These are phyloP conservation scores for Chelonia mydas DNA, from an alignment of 2,797 vertebrate genomes.

Conservation along the genomic window DNA sequence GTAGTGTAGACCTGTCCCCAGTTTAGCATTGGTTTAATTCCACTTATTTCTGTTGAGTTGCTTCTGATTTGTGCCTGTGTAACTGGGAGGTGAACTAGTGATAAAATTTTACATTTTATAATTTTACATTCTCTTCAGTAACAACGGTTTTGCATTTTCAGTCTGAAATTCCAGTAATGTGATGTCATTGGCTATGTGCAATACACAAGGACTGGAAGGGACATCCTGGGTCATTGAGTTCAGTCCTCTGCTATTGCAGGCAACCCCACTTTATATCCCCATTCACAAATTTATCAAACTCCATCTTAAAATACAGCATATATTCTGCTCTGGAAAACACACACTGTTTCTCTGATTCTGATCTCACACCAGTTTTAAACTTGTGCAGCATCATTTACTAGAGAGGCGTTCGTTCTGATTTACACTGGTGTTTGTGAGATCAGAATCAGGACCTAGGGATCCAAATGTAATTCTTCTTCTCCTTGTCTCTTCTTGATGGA, in stretches of 20 bases:
- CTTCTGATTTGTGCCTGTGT: conserved; percentile 16
- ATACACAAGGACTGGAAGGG: not conserved
- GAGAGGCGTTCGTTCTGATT: not conserved
- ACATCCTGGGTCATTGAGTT: not conserved
- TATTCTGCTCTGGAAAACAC: not conserved
- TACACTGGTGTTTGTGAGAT: fast-evolving
- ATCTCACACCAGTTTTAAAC: conserved; percentile 2
- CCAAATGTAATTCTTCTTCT: not conserved
- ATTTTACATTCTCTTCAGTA: not conserved
- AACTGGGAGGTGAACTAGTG: not conserved
- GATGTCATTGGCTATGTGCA: not conserved
- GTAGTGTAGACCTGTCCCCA: no score
- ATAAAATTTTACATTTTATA: not conserved
- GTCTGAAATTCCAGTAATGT: conserved; percentile 39
- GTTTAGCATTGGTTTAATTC: not conserved
- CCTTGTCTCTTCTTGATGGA: not conserved
- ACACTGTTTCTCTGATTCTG: not conserved
- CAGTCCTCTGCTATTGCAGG: not conserved
- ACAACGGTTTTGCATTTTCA: not conserved
- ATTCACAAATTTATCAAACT: not conserved
- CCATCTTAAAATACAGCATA: not conserved
- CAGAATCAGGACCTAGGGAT: not conserved
- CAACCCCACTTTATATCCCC: not conserved
- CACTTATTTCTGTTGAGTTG: not conserved
- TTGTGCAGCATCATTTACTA: not conserved